Base-by-base conservation (phyloP, 2,113 vertebrate species). In the Ascaphus truei region DNA sequence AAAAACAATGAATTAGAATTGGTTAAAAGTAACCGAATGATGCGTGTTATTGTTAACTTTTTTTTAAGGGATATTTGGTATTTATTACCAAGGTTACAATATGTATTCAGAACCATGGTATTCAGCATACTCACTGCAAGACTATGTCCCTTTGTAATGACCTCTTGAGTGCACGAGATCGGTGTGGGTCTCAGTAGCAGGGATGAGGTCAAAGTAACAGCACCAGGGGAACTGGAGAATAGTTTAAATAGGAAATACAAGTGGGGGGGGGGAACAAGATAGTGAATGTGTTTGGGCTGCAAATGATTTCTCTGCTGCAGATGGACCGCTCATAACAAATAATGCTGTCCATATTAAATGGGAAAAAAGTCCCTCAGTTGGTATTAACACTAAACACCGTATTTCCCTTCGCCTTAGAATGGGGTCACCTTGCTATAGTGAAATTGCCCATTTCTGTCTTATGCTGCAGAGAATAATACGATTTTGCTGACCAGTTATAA, bases 341-440 rank as follows among this genome's bases (percentile, higher is more conserved):
- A 1, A 69, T 23, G 11, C 5, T 41, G 34, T 20, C 22, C 51
- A 12, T 13, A 10, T 36, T 71, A 77, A 73, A 66, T 43, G 1
- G n/a, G n/a, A 73, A 53, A 50, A 73, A 81, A 67, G 71, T 33
- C 27, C 66, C 29, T 53, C 8, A 59, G 25, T 56, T 56, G 51
- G 1, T 53, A 41, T 53, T 72, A 67, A 48, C 62, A 37, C 1
- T 53, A 61, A 45, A 18, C 3, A 18, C 3, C 12, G 4, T 77
- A 68, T 60, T 65, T 60, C 13, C 4, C 29, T 16, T 8, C 13
- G 22, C 4, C 62, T 64, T 64, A 55, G 55, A 63, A 48, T 22
- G 69, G 75, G 41, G 73, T 76, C 73, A 77, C 20, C 65, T 34
- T 47, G 16, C n/a, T 15, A 15, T 26, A 50, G 23, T 13, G n/a